Conservation (phyloP, 2,113 vertebrate species). For the Scytalopus superciliaris region DNA sequence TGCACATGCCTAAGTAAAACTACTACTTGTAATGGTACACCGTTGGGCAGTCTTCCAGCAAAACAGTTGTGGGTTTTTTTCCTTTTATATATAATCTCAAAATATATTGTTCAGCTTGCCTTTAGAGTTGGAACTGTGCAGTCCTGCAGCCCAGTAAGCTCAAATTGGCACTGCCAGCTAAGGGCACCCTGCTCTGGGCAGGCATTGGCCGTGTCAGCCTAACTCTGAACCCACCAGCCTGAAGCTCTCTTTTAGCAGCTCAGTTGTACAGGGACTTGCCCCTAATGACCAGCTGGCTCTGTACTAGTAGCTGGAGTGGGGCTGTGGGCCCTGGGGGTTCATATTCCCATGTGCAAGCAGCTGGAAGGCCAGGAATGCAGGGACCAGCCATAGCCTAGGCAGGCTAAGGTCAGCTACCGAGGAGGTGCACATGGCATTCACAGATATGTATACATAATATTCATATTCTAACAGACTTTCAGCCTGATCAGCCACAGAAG, state of each 20-base stretch:
- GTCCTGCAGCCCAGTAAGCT: not conserved
- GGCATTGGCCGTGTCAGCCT: not conserved
- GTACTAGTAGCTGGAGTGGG: accelerated
- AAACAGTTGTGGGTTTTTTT: not conserved
- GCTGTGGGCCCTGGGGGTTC: not conserved
- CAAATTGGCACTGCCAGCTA: not conserved
- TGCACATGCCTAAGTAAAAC: not conserved
- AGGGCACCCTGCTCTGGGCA: not conserved
- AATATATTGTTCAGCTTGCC: not conserved
- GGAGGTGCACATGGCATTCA: accelerated
- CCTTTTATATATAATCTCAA: no score
- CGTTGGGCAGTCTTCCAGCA: not conserved
- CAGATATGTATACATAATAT: accelerated
- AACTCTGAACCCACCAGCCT: not conserved
- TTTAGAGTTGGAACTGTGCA: accelerated
- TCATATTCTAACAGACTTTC: not conserved
- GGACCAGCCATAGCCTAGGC: not conserved
- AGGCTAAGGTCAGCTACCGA: accelerated
- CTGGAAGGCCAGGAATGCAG: not conserved
- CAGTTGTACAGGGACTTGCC: not conserved
- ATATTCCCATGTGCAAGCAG: accelerated
- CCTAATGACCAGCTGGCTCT: not conserved
- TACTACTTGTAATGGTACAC: accelerated
- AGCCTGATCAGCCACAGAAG: not conserved
- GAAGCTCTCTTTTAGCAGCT: not conserved